Evolutionary conservation across 2,113 vertebrate species (phyloP).

Genomic region (crab-eating macaque (Macaca fascicularis)): T2T-MFA8v1.1 NC_088394.1:15656001-15656500

Average conservation of each 20-base stretch:
- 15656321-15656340: constrained; percentile 41
- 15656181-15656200: background rate
- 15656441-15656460: constrained; percentile 53
- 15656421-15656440: constrained; percentile 45
- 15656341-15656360: background rate
- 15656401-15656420: constrained; percentile 52
- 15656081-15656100: too few species aligned
- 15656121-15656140: too few species aligned
- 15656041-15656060: too few species aligned
- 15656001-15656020: too few species aligned
- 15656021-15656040: too few species aligned
- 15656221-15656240: constrained; percentile 1
- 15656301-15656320: constrained; percentile 35
- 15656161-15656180: background rate
- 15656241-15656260: background rate
- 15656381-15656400: background rate
- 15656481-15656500: background rate
- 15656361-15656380: constrained; percentile 45
- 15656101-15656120: too few species aligned
- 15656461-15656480: constrained; percentile 21
- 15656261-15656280: constrained; percentile 5
- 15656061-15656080: too few species aligned
- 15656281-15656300: background rate
- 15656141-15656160: too few species aligned
- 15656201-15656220: background rate